These are phyloP conservation scores for Agrochola litura DNA, from an alignment of 2,888 invertebrate species.

Conservation along the genomic window DNA sequence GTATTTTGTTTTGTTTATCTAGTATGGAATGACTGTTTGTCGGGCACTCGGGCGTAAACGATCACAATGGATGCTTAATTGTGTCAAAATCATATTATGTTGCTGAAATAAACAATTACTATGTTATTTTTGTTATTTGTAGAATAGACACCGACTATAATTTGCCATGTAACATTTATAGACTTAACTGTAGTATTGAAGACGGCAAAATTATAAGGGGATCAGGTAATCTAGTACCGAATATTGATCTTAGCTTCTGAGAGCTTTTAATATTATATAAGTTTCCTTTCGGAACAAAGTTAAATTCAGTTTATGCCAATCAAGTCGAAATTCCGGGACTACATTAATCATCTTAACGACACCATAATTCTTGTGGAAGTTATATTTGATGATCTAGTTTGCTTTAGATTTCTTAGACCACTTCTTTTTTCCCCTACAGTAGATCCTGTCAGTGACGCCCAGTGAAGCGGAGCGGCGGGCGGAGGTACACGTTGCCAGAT, in stretches of 20 bases:
- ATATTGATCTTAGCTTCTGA: slow-evolving; percentile 24
- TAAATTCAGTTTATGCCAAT: slow-evolving; percentile 57
- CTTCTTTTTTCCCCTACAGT: slow-evolving; percentile 10
- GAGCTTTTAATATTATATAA: slow-evolving; percentile 21
- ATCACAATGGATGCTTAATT: slow-evolving; percentile 15
- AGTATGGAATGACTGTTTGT: slow-evolving; percentile 4
- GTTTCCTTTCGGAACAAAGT: slow-evolving; percentile 37
- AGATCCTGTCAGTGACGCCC: background rate
- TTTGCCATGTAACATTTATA: background rate
- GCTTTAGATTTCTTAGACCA: background rate
- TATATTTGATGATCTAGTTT: slow-evolving; percentile 44
- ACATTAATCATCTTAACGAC: slow-evolving; percentile 60
- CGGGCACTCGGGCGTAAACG: background rate
- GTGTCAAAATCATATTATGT: slow-evolving; percentile 3
- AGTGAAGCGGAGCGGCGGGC: too few species aligned
- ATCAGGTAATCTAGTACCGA: background rate
- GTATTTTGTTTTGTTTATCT: slow-evolving; percentile 21
- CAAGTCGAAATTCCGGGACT: slow-evolving; percentile 33
- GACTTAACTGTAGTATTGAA: background rate
- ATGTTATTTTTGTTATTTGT: background rate
- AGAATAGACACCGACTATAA: background rate
- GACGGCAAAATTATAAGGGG: background rate
- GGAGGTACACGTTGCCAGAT: too few species aligned
- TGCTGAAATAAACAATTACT: background rate
- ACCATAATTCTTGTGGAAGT: slow-evolving; percentile 50